These are phyloP conservation scores for Alligator sinensis DNA, from an alignment of 2,113 vertebrate genomes.

Conservation along the genomic window DNA sequence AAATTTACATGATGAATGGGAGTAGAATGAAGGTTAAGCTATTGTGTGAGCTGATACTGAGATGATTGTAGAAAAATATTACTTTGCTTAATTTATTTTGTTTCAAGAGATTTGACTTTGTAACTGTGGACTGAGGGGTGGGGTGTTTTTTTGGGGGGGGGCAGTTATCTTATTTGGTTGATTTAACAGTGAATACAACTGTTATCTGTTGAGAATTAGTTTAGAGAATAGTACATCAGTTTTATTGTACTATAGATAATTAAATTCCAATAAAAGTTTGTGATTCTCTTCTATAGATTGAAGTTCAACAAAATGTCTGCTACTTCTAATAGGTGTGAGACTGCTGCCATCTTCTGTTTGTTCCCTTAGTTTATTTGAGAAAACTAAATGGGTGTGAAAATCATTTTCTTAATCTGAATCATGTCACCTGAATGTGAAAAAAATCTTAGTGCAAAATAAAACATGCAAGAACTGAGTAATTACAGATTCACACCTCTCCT, in stretches of 20 bases:
- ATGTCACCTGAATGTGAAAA: neutral
- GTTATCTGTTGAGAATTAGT: constrained; percentile 56
- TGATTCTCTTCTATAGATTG: neutral
- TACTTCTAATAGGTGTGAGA: neutral
- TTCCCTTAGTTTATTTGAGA: neutral
- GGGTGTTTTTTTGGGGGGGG: constrained; percentile 17
- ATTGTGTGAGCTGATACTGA: constrained; percentile 87
- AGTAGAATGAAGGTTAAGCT: constrained; percentile 86
- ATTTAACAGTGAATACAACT: constrained; percentile 66
- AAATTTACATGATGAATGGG: constrained; percentile 93
- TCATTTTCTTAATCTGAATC: too few species aligned
- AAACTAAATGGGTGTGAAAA: neutral
- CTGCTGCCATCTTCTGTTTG: constrained; percentile 21
- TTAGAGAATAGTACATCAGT: constrained; percentile 24
- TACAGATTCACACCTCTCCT: neutral
- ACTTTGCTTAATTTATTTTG: constrained; percentile 88
- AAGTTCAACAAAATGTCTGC: neutral
- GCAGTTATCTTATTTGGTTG: constrained; percentile 80
- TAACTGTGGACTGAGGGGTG: constrained; percentile 55
- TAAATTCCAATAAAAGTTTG: constrained; percentile 34
- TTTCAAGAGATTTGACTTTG: constrained; percentile 81
- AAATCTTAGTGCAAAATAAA: neutral
- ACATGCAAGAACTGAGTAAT: neutral
- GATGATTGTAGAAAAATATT: constrained; percentile 88
- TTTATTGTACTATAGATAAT: constrained; percentile 51